Evolutionary conservation across 2,797 vertebrate genomes (phyloP).

Genomic region (Chrysolophus pictus): DNA sequence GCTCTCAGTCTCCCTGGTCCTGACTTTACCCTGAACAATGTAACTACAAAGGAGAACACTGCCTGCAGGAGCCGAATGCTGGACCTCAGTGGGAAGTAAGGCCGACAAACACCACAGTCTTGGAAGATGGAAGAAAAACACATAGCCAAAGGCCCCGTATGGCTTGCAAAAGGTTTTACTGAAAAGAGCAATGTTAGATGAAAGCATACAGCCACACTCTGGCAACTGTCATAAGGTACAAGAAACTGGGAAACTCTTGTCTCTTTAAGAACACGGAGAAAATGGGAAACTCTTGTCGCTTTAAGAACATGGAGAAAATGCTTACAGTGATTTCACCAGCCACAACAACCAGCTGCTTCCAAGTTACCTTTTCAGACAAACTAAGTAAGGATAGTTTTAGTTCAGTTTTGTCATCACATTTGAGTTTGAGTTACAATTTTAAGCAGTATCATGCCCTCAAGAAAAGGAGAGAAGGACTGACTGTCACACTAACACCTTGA

Average conservation of each 20-base stretch:
- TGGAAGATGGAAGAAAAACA: neutral
- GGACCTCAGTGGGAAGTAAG: fast-evolving
- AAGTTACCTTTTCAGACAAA: neutral
- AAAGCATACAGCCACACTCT: neutral
- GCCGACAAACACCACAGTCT: neutral
- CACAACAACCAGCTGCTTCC: neutral
- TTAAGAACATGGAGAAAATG: neutral
- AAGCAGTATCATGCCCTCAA: neutral
- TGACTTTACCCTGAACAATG: fast-evolving
- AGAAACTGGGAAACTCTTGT: neutral
- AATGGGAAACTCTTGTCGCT: neutral
- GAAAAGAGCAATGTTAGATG: neutral
- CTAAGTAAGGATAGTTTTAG: neutral
- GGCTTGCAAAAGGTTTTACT: neutral
- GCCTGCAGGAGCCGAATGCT: neutral
- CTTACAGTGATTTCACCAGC: neutral
- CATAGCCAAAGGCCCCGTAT: neutral
- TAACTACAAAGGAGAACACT: fast-evolving
- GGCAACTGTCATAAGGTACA: neutral
- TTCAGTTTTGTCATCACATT: neutral
- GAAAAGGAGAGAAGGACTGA: slow-evolving; percentile 29
- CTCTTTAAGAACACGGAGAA: neutral
- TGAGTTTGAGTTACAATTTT: neutral
- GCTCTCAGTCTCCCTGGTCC: neutral
- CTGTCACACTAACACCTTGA: slow-evolving; percentile 7